Evolutionary conservation across 1,140 invertebrate species (phyloP), one percentile per base, ranked within the genome.

Genomic region (Drosophila willistoni): DNA sequence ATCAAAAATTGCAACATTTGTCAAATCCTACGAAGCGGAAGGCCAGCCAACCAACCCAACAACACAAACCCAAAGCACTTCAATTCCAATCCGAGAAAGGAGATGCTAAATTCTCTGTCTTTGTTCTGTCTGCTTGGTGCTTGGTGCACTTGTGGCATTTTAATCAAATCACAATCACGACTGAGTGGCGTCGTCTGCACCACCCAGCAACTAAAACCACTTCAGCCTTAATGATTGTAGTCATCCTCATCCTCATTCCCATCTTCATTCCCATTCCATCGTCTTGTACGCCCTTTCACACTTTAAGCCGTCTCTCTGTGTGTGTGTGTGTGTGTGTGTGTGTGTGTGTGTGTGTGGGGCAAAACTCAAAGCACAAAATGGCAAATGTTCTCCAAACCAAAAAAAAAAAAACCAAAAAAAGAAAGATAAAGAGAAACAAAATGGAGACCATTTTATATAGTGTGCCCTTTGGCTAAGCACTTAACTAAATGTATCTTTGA

Each of bases 1-100:
- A 75, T 79, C 87, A 90, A 73, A 86, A 90, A 90, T 90, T 90
- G 87, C 82, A 90, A 90, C 87, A 90, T 90, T 90, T 90, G 87
- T 86, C 56, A 73, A 71, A 74, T 86, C 67, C 75, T 51, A 61
- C 71, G 71, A 77, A 79, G 36, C 83, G 83, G 64, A 78, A 84
- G 60, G 47, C 42, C 56, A 78, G 68, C 66, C 65, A 47, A 39
- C 56, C 29, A 29, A 6, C 5, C 29, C 29, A 68, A 56, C n/a
- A 47, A 12, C 25, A 5, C 25, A 19, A 25, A 72, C 71, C 71
- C 78, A 70, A 77, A 64, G 63, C 73, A 84, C 81, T 85, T 77
- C 75, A 67, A 51, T 51, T 22, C n/a, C 44, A 51, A 51, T 51
- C 17, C 9, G 2, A 51, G 44, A 22, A 19, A 51, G 47, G 41